Evolutionary conservation across 2,113 vertebrate species (phyloP).

Genomic region (Xerus inauris): DNA sequence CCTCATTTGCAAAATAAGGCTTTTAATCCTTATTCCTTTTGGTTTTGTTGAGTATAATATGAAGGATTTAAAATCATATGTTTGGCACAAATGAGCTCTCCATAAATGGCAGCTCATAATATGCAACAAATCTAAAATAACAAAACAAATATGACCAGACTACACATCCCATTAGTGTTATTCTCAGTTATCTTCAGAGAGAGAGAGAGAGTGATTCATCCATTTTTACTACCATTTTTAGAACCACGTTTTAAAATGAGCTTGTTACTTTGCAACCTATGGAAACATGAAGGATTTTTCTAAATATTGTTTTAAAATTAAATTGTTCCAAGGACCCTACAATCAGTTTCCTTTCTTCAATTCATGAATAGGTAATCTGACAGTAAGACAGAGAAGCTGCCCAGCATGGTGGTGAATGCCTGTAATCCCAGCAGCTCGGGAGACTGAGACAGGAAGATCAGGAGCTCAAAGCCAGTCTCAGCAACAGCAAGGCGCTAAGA

Average conservation of each 20-base stretch:
- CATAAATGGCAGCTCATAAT: background rate
- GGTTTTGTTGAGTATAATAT: background rate
- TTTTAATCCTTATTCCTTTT: background rate
- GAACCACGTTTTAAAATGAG: background rate
- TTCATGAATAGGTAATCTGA: background rate
- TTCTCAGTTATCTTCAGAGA: slow-evolving; percentile 19
- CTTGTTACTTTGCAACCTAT: background rate
- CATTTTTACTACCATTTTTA: slow-evolving; percentile 32
- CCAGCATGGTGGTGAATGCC: no score
- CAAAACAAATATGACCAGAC: background rate
- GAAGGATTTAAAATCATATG: background rate
- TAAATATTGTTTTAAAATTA: background rate
- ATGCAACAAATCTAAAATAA: background rate
- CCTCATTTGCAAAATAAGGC: background rate
- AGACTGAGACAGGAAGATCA: no score
- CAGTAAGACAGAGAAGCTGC: background rate
- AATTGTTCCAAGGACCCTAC: background rate
- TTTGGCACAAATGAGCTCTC: background rate
- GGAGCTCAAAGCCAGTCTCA: no score
- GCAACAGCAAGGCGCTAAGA: no score
- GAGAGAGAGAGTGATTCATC: background rate
- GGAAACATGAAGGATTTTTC: background rate
- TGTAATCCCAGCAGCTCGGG: no score
- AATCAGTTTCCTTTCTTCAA: background rate
- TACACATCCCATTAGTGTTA: background rate